Conservation (phyloP, 2,888 invertebrate species). For the Agrenia bidenticulata region DNA sequence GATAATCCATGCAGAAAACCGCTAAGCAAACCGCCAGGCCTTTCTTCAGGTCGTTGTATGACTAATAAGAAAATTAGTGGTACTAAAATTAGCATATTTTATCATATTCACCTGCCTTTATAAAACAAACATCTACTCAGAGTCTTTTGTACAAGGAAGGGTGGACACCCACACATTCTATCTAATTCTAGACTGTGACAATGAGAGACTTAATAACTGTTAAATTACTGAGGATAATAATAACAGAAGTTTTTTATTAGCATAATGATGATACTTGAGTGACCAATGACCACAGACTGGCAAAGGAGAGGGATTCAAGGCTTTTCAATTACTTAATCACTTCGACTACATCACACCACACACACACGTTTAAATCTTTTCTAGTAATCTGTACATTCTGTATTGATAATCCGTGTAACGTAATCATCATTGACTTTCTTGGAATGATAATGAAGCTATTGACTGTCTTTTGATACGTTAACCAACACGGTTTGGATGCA, state of each 20-base stretch:
- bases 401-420: neutral
- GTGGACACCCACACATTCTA: no score
- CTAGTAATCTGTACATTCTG: no score
- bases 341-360: no score
- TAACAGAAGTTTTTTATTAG: neutral
- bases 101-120: neutral
- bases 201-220: neutral
- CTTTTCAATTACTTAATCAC: constrained; percentile 5
- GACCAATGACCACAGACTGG: constrained; percentile 7
- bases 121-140: neutral
- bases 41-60: neutral
- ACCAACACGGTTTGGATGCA: neutral
- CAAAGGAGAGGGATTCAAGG: constrained; percentile 4
- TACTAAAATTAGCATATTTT: neutral
- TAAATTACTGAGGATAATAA: neutral
- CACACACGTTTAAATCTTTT: neutral
- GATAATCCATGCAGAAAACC: constrained; percentile 8
- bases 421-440: neutral
- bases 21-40: constrained; percentile 1
- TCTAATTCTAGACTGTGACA: neutral
- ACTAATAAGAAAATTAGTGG: neutral
- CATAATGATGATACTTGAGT: constrained; percentile 5
- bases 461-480: neutral
- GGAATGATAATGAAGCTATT: neutral
- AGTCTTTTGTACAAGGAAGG: neutral